Percentiles rank a stretch among this genome's conserved stretches.
These are phyloP conservation scores for Denticeps clupeoides DNA, from an alignment of 2,797 vertebrate genomes.

Conservation along the genomic window DNA sequence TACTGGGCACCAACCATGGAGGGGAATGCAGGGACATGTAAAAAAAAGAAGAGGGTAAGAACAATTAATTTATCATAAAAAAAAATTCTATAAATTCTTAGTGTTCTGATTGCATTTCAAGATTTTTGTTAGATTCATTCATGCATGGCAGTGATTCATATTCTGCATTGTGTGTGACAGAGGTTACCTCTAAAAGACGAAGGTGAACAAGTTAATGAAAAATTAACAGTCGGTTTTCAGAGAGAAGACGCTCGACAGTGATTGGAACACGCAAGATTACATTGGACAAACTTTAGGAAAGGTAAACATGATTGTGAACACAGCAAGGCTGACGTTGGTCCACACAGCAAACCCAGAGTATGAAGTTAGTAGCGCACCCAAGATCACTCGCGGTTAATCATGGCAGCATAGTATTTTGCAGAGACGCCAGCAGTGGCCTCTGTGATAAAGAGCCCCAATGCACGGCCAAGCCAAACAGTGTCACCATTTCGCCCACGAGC, in stretches of 20 bases:
- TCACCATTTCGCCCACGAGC: constrained; percentile 19
- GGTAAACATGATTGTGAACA: too few relatives aligned
- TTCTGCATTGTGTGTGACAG: not conserved
- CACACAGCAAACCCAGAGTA: constrained; percentile 7
- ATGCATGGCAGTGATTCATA: constrained; percentile 3
- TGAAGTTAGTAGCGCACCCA: constrained; percentile 22
- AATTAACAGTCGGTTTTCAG: not conserved
- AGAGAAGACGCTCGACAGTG: not conserved
- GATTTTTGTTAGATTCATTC: constrained; percentile 5
- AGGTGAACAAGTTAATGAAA: not conserved
- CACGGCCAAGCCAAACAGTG: constrained; percentile 37
- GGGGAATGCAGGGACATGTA: constrained; percentile 36
- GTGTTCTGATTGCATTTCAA: constrained; percentile 9
- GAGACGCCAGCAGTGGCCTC: constrained; percentile 20
- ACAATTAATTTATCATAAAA: constrained; percentile 22
- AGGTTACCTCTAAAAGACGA: not conserved
- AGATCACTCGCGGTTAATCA: constrained; percentile 41
- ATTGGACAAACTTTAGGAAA: too few relatives aligned
- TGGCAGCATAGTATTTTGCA: constrained; percentile 15
- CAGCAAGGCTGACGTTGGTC: too few relatives aligned
- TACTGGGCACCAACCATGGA: constrained; percentile 20
- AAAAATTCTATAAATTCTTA: constrained; percentile 10
- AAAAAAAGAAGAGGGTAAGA: constrained; percentile 19
- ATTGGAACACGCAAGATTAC: not conserved
- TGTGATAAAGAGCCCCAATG: constrained; percentile 25